These are phyloP conservation scores for Mormyrops attenuatus DNA, from an alignment of 2,797 vertebrate species.

Conservation along the genomic window DNA sequence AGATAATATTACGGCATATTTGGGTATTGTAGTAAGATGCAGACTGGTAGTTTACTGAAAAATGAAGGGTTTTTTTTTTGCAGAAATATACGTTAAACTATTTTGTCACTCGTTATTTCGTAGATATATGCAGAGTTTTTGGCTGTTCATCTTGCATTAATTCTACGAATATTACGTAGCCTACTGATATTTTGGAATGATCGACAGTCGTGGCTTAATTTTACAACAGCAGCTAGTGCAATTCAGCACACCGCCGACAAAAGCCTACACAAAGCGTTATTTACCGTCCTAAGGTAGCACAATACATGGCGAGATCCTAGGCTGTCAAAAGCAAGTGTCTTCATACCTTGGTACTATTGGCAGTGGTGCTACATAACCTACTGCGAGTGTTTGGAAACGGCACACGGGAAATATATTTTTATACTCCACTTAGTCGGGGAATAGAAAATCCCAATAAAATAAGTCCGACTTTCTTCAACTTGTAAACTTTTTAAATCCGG, in stretches of 20 bases:
- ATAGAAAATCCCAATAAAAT: not conserved
- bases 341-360: not conserved
- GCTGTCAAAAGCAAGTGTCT: not conserved
- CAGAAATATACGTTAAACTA: not conserved
- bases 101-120: not conserved
- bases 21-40: not conserved
- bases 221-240: not conserved
- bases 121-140: not conserved
- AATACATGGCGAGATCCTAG: not conserved
- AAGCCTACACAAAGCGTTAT: not conserved
- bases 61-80: not conserved
- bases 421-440: not conserved
- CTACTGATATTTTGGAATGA: not conserved
- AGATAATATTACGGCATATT: not conserved
- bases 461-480: not conserved
- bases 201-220: not conserved
- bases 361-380: not conserved
- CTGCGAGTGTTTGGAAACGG: not conserved
- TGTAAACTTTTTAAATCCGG: not conserved
- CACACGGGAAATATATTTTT: conserved; percentile 1
- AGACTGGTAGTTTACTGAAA: not conserved
- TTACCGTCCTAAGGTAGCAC: not conserved
- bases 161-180: not conserved
- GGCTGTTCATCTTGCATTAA: not conserved
- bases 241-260: not conserved